Conservation (phyloP, 2,888 invertebrate genomes). For the Drosophila stalkeri region DNA sequence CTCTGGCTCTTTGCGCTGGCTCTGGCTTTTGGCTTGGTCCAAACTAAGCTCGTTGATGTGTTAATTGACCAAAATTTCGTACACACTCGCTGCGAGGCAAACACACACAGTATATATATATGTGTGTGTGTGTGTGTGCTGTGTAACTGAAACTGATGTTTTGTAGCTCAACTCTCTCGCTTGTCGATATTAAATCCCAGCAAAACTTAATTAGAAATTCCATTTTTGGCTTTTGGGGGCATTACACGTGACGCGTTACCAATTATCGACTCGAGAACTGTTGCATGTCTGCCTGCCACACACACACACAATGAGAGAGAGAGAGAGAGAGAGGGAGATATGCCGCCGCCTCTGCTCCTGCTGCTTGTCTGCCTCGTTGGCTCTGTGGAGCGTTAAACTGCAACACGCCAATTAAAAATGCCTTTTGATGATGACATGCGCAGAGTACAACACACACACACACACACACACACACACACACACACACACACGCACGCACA, state of each 20-base stretch:
- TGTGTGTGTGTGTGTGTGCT: conserved; percentile 22
- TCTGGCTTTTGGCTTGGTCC: conserved; percentile 45
- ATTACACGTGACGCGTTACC: conserved; percentile 81
- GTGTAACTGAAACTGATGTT: conserved; percentile 57
- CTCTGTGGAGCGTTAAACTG: conserved; percentile 58
- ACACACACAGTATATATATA: not conserved
- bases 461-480: conserved; percentile 9
- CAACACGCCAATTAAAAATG: conserved; percentile 75
- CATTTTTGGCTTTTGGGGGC: conserved; percentile 83
- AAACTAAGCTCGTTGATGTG: conserved; percentile 80
- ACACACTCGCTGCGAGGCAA: conserved; percentile 63
- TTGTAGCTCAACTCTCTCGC: conserved; percentile 46
- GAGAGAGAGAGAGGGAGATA: not conserved
- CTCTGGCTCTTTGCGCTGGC: conserved; percentile 3
- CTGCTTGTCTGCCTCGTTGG: conserved; percentile 5
- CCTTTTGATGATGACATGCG: conserved; percentile 67
- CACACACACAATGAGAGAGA: not conserved
- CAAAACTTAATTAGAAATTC: conserved; percentile 84
- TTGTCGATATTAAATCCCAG: conserved; percentile 80
- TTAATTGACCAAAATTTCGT: conserved; percentile 83
- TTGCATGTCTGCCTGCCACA: conserved; percentile 49
- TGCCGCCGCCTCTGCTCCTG: not conserved
- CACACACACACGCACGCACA: conserved; percentile 13
- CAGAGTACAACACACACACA: conserved; percentile 25
- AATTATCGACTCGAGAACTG: conserved; percentile 81